Evolutionary conservation across 2,113 vertebrate species (phyloP).

Genomic region (Pontoporia blainvillei): DNA sequence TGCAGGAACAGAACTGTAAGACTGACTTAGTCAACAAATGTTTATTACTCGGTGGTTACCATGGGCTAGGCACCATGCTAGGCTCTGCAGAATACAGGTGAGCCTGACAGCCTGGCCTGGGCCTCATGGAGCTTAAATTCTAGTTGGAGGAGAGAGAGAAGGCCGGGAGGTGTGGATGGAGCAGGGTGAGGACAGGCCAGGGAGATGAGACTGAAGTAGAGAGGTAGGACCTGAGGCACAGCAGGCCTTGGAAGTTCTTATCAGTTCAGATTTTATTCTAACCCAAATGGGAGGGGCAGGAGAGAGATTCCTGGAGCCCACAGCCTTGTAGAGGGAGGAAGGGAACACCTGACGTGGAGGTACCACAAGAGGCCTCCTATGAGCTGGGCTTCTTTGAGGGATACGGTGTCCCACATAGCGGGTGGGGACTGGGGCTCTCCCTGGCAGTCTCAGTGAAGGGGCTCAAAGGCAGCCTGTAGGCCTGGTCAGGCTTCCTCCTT

Average conservation of each 20-base stretch:
- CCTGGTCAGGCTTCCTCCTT: background rate
- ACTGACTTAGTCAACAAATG: background rate
- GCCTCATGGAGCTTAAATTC: background rate
- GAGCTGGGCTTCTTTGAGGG: background rate
- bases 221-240: background rate
- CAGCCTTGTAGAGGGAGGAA: background rate
- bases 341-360: background rate
- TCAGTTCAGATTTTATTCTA: background rate
- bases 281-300: background rate
- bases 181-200: background rate
- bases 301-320: background rate
- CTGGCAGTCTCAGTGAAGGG: background rate
- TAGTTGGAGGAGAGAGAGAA: background rate
- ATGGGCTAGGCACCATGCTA: rapidly evolving
- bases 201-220: background rate
- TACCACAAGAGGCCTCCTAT: background rate
- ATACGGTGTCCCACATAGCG: background rate
- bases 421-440: background rate
- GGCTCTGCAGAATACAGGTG: background rate
- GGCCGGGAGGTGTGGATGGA: background rate
- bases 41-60: background rate
- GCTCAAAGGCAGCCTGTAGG: background rate
- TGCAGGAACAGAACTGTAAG: background rate
- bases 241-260: background rate
- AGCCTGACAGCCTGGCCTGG: background rate